A percentile compares a stretch with the other conserved stretches of the same genome.
These are phyloP conservation scores for Eulithis prunata DNA, from an alignment of 2,888 invertebrate genomes.

Conservation along the genomic window DNA sequence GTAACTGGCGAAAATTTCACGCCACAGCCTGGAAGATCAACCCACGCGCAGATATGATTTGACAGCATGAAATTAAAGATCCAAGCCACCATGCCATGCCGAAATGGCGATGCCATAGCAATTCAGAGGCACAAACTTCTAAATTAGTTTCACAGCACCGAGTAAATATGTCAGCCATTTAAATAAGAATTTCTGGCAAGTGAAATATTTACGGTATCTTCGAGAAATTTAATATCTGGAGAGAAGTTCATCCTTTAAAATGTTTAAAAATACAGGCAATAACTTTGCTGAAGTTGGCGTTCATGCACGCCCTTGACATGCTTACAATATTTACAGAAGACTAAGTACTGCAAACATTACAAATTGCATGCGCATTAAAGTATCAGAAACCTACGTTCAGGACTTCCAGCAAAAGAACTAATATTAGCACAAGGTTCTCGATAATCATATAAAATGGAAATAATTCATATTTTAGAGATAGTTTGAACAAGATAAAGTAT, in stretches of 20 bases:
- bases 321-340: slow-evolving; percentile 30
- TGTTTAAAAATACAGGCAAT: slow-evolving; percentile 20
- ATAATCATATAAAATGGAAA: neutral
- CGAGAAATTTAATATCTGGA: slow-evolving; percentile 24
- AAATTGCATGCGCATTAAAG: slow-evolving; percentile 34
- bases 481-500: neutral
- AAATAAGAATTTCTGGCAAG: slow-evolving; percentile 20
- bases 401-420: no score
- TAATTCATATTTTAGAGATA: neutral
- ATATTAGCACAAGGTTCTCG: no score
- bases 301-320: slow-evolving; percentile 36
- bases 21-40: slow-evolving; percentile 50
- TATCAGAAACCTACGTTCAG: neutral
- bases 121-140: slow-evolving; percentile 40
- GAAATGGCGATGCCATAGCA: slow-evolving; percentile 28
- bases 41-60: slow-evolving; percentile 50
- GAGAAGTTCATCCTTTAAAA: slow-evolving; percentile 11
- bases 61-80: slow-evolving; percentile 66
- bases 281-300: slow-evolving; percentile 26
- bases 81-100: slow-evolving; percentile 11
- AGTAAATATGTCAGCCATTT: slow-evolving; percentile 23
- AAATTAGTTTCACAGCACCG: slow-evolving; percentile 37
- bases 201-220: slow-evolving; percentile 20
- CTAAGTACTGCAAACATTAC: slow-evolving; percentile 28
- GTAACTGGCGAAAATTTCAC: slow-evolving; percentile 54